Evolutionary conservation across 1,140 invertebrate genomes (phyloP).

Genomic region (Wasmannia auropunctata): DNA sequence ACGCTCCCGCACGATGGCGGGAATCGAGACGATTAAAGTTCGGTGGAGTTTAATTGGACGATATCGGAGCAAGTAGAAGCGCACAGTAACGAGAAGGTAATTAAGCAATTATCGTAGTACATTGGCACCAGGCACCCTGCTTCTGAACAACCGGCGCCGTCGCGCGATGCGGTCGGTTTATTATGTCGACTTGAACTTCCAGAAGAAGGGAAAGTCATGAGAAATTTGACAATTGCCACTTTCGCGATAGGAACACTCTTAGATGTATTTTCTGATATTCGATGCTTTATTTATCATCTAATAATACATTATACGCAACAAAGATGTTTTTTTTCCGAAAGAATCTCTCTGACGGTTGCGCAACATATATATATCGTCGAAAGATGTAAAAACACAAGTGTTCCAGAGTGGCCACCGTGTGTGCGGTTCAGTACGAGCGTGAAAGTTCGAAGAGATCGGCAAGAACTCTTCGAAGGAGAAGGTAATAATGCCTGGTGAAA

Average conservation of each 20-base stretch:
- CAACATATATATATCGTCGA: background rate
- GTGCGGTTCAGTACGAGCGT: background rate
- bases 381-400: background rate
- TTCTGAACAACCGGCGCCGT: slow-evolving; percentile 8
- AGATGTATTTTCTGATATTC: background rate
- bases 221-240: background rate
- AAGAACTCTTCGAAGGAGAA: background rate
- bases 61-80: slow-evolving; percentile 28
- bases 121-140: background rate
- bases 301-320: background rate
- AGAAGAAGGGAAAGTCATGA: background rate
- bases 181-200: background rate
- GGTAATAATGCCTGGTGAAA: slow-evolving; percentile 2
- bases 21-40: slow-evolving; percentile 65
- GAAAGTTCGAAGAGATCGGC: slow-evolving; percentile 21
- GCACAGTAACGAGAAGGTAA: slow-evolving; percentile 60
- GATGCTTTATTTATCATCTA: background rate
- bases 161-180: background rate
- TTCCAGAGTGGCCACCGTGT: background rate
- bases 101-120: slow-evolving; percentile 65
- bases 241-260: background rate
- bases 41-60: slow-evolving; percentile 68
- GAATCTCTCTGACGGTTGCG: background rate
- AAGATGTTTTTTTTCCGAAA: background rate
- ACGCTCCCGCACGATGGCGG: background rate